phyloP scores from a whole-genome alignment of 2,113 vertebrate genomes.

The Seriola dumerili region DNA sequence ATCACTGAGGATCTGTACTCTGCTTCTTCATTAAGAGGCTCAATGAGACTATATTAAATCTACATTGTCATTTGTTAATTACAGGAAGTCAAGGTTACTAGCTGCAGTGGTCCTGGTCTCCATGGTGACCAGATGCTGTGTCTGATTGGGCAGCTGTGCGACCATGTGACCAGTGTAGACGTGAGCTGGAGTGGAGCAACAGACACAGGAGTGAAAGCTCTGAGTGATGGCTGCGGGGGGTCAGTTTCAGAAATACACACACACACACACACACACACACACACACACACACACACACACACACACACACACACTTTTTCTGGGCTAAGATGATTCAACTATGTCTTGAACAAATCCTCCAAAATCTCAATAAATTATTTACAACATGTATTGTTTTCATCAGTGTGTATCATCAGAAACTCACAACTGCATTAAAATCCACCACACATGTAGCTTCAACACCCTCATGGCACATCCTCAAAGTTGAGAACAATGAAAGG shows the following conservation, averaged over 20 bases:
- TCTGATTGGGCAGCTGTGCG: constrained; percentile 66
- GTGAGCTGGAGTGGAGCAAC: constrained; percentile 79
- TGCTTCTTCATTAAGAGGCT: no score
- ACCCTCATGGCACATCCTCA: not conserved
- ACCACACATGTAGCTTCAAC: no score
- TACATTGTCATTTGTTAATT: not conserved
- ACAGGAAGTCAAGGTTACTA: constrained; percentile 78
- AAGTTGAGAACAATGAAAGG: not conserved
- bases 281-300: not conserved
- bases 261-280: not conserved
- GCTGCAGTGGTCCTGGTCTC: constrained; percentile 68
- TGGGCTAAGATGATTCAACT: no score
- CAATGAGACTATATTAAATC: not conserved
- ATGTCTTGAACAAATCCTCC: no score
- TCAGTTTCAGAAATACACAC: constrained; percentile 28
- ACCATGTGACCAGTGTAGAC: constrained; percentile 61
- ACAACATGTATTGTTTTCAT: no score
- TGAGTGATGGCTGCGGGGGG: constrained; percentile 59
- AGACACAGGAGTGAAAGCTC: constrained; percentile 69
- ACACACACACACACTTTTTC: not conserved
- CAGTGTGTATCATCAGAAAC: no score
- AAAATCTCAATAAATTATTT: no score
- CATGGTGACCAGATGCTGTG: constrained; percentile 67
- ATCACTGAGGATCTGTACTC: not conserved
- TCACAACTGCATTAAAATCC: no score